Conservation (phyloP, 2,888 invertebrate genomes). For the Pristionchus exspectatus region DNA sequence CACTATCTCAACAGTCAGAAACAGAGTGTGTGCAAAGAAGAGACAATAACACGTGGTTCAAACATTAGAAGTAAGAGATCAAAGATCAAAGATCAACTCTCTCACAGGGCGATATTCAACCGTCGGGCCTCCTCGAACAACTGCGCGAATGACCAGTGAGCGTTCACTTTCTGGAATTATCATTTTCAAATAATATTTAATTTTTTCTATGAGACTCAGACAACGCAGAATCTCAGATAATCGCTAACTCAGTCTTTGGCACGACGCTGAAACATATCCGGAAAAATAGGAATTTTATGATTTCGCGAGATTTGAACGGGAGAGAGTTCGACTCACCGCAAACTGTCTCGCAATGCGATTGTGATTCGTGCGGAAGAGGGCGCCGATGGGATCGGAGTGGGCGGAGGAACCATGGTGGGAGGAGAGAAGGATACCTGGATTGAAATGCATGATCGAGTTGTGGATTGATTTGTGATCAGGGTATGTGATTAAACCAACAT, state of each 20-base stretch:
- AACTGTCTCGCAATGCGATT: not conserved
- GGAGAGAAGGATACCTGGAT: not conserved
- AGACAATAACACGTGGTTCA: not conserved
- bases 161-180: conserved; percentile 41
- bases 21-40: not conserved
- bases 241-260: not conserved
- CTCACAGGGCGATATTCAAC: conserved; percentile 32
- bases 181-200: not conserved
- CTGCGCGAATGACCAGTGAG: conserved; percentile 47
- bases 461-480: not conserved
- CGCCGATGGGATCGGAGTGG: conserved; percentile 13
- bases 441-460: not conserved
- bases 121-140: conserved; percentile 49
- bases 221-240: not conserved
- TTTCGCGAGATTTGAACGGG: not conserved
- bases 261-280: not conserved
- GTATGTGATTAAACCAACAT: no score
- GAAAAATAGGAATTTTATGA: not conserved
- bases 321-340: not conserved
- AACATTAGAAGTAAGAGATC: not conserved
- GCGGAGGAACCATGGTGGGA: not conserved
- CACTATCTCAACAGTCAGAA: no score
- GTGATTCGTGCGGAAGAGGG: conserved; percentile 40
- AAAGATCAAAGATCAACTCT: not conserved
- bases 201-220: not conserved